These are phyloP conservation scores for Sciurus carolinensis DNA, from an alignment of 2,797 vertebrate genomes.

Conservation along the genomic window DNA sequence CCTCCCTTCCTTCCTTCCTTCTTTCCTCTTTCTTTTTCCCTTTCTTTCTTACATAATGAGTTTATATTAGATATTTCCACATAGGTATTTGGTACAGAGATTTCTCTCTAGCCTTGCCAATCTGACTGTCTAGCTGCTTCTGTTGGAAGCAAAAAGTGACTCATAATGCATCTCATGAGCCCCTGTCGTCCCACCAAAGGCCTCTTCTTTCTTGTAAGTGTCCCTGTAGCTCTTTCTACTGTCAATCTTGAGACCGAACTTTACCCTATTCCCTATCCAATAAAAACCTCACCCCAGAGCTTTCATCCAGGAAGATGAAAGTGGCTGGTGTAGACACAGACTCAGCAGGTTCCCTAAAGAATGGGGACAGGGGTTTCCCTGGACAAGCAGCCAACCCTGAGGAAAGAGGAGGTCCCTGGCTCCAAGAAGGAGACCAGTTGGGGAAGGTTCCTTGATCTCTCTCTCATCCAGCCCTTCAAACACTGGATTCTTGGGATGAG, in stretches of 20 bases:
- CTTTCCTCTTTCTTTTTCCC: background rate
- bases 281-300: background rate
- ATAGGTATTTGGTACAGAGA: background rate
- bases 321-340: background rate
- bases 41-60: background rate
- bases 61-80: background rate
- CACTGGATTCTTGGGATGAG: background rate
- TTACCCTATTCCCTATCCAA: background rate
- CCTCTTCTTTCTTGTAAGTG: background rate
- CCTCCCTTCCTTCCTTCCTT: background rate
- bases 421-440: background rate
- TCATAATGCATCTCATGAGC: fast-evolving
- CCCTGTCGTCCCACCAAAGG: background rate
- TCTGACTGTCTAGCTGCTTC: background rate
- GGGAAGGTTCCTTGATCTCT: background rate
- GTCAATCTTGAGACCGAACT: background rate
- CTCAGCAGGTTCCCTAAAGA: background rate
- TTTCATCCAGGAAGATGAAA: constrained; percentile 58
- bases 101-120: background rate
- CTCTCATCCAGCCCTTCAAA: background rate
- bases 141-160: background rate
- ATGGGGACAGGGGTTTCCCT: background rate
- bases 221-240: background rate
- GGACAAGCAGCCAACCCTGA: background rate
- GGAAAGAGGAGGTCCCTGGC: background rate